Evolutionary conservation across 2,797 vertebrate genomes (phyloP), one percentile per base, ranked within the genome.

Genomic region (Oceanodroma leucorhoa): DNA sequence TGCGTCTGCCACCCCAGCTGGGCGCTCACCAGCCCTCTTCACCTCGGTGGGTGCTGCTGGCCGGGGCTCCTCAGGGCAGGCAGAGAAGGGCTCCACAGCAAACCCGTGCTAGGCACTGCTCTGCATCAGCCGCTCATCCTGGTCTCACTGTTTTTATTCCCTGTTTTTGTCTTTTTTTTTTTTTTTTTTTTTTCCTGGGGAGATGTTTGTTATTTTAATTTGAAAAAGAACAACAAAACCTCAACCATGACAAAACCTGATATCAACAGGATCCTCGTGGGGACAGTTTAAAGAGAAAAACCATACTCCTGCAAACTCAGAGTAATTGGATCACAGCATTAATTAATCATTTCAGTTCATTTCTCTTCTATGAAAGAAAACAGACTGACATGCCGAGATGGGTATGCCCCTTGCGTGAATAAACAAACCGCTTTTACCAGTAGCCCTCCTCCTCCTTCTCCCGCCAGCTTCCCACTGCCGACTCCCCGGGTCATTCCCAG

Each of bases 291-390:
- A 90, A 89, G 89, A 94, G 80, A 94, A 93, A 96, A 95, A 87
- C 38, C 83, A 75, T 76, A 38, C 83, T 91, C 43, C 79, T 92
- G 82, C 82, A 93, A 92, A 94, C 81, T 91, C 87, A 8, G 73
- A 93, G 70, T 92, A 95, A 97, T 90, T 85, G 87, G 84, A 96
- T 94, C 90, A 94, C 62, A 70, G 66, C 27, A 78, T 89, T 89
- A 95, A 95, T 95, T 87, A 94, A 95, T 96, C 66, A 94, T 92
- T 95, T 92, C 89, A 70, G 94, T 93, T 96, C 78, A 90, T 91
- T 93, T 89, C 60, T 95, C 61, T 83, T 55, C 70, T 81, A 1
- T 79, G 90, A 96, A 88, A 94, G 87, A 96, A 96, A 94, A 64
- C 91, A 96, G 89, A 72, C 71, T 61, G 77, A 87, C 94, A 82